Evolutionary conservation across 2,113 vertebrate species (phyloP).

Genomic region (Gulo gulo): DNA sequence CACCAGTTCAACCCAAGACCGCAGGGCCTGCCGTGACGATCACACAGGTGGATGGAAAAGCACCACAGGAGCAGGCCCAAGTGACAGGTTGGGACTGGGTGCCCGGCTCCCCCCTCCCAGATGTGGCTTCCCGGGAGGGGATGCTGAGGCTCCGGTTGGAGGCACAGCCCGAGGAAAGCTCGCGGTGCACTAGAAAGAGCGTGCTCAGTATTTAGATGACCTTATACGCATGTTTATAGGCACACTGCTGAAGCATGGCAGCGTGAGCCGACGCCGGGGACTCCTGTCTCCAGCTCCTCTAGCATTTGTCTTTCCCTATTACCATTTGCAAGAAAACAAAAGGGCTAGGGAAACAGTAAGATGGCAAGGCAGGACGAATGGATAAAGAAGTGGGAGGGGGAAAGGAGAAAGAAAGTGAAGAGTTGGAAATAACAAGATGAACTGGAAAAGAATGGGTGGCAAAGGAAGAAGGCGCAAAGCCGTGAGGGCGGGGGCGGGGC

Average conservation of each 20-base stretch:
- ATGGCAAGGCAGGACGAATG: background rate
- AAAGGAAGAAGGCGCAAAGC: background rate
- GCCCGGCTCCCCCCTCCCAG: too few relatives aligned
- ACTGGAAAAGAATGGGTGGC: background rate
- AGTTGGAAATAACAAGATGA: background rate
- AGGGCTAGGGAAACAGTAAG: background rate
- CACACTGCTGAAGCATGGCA: fast-evolving
- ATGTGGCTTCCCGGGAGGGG: background rate
- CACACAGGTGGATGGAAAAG: background rate
- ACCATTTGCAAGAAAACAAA: background rate
- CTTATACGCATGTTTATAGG: too few relatives aligned
- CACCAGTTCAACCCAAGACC: background rate
- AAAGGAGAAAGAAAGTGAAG: too few relatives aligned
- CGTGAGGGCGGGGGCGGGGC: background rate
- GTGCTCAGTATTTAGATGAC: background rate
- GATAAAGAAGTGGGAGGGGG: background rate
- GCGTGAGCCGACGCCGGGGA: background rate
- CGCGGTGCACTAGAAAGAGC: background rate
- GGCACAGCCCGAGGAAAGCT: background rate
- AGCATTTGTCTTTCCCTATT: background rate
- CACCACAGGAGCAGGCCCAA: fast-evolving
- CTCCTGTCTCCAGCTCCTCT: background rate
- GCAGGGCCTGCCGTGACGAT: fast-evolving
- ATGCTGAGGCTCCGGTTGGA: background rate
- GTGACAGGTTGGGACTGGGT: too few relatives aligned